Conservation (phyloP, 2,888 invertebrate genomes). For the Phaonia tiefii region DNA sequence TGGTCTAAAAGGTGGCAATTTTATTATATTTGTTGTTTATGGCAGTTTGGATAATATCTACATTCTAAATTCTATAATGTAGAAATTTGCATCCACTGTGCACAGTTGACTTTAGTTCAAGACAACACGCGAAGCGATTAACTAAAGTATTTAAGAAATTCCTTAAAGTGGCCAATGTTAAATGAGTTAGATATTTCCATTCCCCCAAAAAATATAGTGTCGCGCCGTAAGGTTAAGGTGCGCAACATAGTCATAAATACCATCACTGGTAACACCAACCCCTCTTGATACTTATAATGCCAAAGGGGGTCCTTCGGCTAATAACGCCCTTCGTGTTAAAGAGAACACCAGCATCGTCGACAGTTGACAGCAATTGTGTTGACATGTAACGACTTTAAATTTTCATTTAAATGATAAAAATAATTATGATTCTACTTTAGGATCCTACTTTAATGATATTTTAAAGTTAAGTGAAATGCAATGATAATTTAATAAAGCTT, state of each 20-base stretch:
- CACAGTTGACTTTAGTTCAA: background rate
- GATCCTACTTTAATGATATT: too few relatives aligned
- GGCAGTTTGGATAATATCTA: too few relatives aligned
- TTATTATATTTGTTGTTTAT: too few relatives aligned
- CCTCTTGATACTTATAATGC: background rate
- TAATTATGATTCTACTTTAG: too few relatives aligned
- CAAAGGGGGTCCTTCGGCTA: slow-evolving; percentile 1
- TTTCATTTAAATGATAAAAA: slow-evolving; percentile 47
- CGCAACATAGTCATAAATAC: slow-evolving; percentile 69
- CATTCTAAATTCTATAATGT: too few relatives aligned
- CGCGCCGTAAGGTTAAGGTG: slow-evolving; percentile 61
- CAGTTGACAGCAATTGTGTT: slow-evolving; percentile 70
- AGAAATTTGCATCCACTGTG: background rate
- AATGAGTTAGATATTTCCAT: slow-evolving; percentile 16
- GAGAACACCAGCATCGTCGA: slow-evolving; percentile 51
- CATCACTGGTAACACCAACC: slow-evolving; percentile 13
- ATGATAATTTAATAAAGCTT: too few relatives aligned
- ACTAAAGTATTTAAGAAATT: slow-evolving; percentile 50
- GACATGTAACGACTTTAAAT: slow-evolving; percentile 68
- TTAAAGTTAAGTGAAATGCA: too few relatives aligned
- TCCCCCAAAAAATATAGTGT: background rate
- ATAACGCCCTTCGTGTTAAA: slow-evolving; percentile 24
- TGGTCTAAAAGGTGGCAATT: too few relatives aligned
- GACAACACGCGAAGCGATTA: background rate
- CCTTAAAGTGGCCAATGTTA: background rate